A percentile compares a stretch with the other conserved stretches of the same genome.
phyloP scores from a whole-genome alignment of 53 echinoderm and acorn worm genomes.

The Glandiceps talaboti region DNA sequence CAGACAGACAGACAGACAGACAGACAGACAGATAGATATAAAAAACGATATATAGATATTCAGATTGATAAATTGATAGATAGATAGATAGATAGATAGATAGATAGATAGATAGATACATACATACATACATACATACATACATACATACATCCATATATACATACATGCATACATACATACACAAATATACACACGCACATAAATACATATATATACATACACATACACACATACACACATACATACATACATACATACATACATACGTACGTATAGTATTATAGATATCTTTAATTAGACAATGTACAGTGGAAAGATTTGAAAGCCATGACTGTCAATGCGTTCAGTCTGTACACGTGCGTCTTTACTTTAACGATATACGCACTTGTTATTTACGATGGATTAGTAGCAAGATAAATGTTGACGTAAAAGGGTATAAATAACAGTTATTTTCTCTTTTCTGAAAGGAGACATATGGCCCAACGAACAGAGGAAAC shows the following conservation, averaged over 20 bases:
- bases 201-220: background rate
- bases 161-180: background rate
- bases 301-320: no score
- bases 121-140: background rate
- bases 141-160: background rate
- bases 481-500: no score
- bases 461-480: no score
- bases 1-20: background rate
- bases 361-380: no score
- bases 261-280: background rate
- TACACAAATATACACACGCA: background rate
- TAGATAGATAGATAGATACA: background rate
- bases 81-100: background rate
- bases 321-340: no score
- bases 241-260: background rate
- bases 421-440: no score
- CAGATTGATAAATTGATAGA: background rate
- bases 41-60: background rate
- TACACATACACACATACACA: background rate
- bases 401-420: no score
- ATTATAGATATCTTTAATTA: slow-evolving; percentile 5
- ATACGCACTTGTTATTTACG: no score
- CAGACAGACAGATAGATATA: background rate
- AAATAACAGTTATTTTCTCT: no score
- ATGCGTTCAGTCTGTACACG: no score